Percentiles rank a stretch among this genome's conserved stretches.
Conservation (phyloP, 2,888 invertebrate species). For the Rugalucina vietnamica region DNA sequence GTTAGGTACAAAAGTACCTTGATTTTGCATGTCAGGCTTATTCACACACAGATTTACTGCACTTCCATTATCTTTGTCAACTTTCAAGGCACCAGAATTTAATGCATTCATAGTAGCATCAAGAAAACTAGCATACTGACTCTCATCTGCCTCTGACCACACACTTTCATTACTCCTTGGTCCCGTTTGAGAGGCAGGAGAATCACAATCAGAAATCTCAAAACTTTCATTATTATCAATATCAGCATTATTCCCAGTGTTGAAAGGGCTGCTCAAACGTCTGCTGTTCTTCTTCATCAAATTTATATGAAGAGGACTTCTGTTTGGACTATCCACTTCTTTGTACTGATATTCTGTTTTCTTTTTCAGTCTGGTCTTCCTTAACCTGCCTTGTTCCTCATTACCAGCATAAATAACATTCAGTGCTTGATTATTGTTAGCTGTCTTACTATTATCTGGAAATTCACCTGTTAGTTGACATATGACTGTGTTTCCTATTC, state of each 20-base stretch:
- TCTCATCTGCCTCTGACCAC: conserved; percentile 65
- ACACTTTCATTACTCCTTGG: conserved; percentile 55
- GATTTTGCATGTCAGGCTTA: background rate
- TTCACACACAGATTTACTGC: background rate
- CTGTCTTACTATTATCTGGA: no score
- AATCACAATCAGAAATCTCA: background rate
- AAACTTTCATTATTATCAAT: background rate
- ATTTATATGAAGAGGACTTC: background rate
- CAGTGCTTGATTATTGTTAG: no score
- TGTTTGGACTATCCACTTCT: background rate
- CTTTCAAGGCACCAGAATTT: background rate
- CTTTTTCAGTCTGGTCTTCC: background rate
- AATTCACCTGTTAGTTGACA: no score
- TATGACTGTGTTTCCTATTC: no score
- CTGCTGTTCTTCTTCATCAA: no score
- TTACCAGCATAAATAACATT: background rate
- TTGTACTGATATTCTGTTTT: background rate
- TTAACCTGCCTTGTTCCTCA: background rate
- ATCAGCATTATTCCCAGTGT: background rate
- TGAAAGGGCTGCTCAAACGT: background rate
- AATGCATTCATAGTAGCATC: conserved; percentile 23
- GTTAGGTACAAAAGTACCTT: background rate
- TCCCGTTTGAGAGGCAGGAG: conserved; percentile 19
- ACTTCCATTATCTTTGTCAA: background rate
- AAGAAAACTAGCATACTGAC: conserved; percentile 41